phyloP scores from a whole-genome alignment of 2,113 vertebrate species.

The Genyomyrus donnyi region DNA sequence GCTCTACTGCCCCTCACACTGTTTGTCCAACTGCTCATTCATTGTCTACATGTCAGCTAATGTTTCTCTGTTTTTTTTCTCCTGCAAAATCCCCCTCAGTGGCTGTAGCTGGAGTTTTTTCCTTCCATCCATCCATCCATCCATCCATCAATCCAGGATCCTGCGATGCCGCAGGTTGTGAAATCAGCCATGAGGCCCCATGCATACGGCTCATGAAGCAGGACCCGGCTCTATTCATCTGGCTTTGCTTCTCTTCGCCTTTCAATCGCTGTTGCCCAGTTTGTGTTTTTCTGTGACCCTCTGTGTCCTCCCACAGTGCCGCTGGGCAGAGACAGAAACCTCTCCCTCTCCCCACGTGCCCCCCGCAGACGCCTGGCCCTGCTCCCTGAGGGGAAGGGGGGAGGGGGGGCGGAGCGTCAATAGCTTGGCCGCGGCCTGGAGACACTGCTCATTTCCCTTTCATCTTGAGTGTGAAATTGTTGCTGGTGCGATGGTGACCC shows the following conservation, averaged over 20 bases:
- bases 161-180: background rate
- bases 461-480: constrained; percentile 72
- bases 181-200: background rate
- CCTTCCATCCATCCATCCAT: background rate
- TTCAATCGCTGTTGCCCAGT: background rate
- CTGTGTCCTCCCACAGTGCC: background rate
- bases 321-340: background rate
- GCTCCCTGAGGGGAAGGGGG: background rate
- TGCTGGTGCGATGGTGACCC: constrained; percentile 63
- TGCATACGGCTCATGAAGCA: constrained; percentile 17
- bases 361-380: background rate
- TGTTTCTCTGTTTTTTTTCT: background rate
- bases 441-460: constrained; percentile 64
- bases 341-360: background rate
- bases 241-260: background rate
- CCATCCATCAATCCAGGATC: background rate
- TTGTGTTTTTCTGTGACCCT: constrained; percentile 6
- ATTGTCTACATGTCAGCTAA: background rate
- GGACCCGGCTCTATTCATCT: constrained; percentile 43
- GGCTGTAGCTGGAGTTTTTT: background rate
- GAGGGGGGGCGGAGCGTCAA: background rate
- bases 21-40: background rate
- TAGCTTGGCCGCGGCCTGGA: constrained; percentile 22
- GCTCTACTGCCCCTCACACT: background rate
- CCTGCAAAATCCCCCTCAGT: background rate